A percentile compares a stretch with the other conserved stretches of the same genome.
These are phyloP conservation scores for Spodoptera picta DNA, from an alignment of 2,888 invertebrate species.

Conservation along the genomic window DNA sequence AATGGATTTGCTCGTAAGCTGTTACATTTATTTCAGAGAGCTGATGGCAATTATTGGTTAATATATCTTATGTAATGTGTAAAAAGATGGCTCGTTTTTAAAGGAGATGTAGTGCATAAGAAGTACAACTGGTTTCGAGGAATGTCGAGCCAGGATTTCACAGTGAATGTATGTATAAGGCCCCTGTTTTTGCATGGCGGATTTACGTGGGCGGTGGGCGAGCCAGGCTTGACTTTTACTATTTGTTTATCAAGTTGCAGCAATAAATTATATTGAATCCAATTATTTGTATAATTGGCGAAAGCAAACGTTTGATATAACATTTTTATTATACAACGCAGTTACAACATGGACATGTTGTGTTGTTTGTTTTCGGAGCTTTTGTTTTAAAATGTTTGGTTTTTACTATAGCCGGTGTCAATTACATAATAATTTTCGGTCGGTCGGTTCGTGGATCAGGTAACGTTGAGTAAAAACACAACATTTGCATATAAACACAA, in stretches of 20 bases:
- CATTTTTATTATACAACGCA: constrained; percentile 44
- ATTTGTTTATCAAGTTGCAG: constrained; percentile 59
- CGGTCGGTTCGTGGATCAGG: too few relatives aligned
- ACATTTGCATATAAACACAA: neutral
- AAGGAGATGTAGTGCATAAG: constrained; percentile 19
- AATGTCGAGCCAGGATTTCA: constrained; percentile 55
- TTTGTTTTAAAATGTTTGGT: neutral
- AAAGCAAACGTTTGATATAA: constrained; percentile 58
- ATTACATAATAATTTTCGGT: too few relatives aligned
- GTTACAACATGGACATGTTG: constrained; percentile 49
- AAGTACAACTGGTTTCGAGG: constrained; percentile 54
- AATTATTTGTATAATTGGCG: constrained; percentile 63
- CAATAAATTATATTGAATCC: constrained; percentile 64
- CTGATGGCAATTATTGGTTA: constrained; percentile 13
- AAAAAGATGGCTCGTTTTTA: constrained; percentile 34
- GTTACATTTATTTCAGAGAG: constrained; percentile 23
- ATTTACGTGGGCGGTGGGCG: constrained; percentile 60
- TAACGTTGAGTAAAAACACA: too few relatives aligned
- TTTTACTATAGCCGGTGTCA: too few relatives aligned
- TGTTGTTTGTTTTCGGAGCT: constrained; percentile 14
- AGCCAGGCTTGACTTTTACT: constrained; percentile 61
- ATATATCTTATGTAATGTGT: constrained; percentile 25
- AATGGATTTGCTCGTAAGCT: constrained; percentile 17
- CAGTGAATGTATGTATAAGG: constrained; percentile 46
- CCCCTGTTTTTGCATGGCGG: constrained; percentile 48